These are phyloP conservation scores for Argopecten irradians DNA, from an alignment of 1,140 invertebrate species.

Conservation along the genomic window DNA sequence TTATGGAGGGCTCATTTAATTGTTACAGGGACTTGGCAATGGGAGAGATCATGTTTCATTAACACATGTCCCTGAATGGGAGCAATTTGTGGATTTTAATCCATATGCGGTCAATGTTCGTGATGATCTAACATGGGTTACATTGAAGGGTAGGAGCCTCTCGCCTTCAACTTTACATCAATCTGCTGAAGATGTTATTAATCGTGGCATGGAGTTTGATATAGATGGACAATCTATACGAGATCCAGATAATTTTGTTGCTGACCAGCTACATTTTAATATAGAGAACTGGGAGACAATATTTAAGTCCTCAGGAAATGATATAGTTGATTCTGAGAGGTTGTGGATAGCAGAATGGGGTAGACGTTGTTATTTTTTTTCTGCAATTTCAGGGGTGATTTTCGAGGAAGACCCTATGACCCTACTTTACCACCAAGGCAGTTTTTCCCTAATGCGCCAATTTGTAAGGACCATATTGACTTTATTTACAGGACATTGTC, in stretches of 20 bases:
- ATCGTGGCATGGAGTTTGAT: not conserved
- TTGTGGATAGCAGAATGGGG: constrained; percentile 40
- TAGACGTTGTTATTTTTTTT: constrained; percentile 38
- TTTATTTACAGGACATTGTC: constrained; percentile 33
- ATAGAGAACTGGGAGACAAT: not conserved
- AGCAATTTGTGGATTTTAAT: no score
- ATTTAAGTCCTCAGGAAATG: not conserved
- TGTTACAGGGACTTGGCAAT: no score
- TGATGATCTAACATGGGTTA: not conserved
- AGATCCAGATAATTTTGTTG: constrained; percentile 26
- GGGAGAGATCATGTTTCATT: no score
- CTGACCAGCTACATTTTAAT: constrained; percentile 16
- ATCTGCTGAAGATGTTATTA: not conserved
- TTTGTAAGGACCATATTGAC: constrained; percentile 33
- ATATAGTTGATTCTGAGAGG: not conserved
- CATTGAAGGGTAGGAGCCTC: not conserved
- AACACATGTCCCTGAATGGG: no score
- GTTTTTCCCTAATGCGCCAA: constrained; percentile 26
- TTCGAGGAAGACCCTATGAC: constrained; percentile 42
- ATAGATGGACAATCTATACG: not conserved
- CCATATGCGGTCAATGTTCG: not conserved
- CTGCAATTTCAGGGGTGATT: constrained; percentile 43
- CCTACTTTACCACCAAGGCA: constrained; percentile 19
- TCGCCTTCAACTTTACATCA: not conserved
- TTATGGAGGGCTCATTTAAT: no score